Base-by-base conservation (phyloP, 2,797 vertebrate species). In the Sebastes miniatus region DNA sequence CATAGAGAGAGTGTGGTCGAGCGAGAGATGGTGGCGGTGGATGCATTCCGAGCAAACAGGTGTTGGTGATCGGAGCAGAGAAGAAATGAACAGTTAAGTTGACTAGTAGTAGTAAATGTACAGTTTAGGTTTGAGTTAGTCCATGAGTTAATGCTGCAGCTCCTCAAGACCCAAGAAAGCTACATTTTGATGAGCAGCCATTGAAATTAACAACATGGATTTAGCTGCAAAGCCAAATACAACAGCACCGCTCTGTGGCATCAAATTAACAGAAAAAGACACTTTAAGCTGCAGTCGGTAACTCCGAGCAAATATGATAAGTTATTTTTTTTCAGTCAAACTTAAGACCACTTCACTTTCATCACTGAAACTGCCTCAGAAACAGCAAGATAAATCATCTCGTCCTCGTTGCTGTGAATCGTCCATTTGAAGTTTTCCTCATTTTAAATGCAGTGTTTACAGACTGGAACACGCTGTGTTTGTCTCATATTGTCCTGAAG, bases 401-500 rank as follows among this genome's bases (percentile, higher is more conserved):
- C 9, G 13, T 70, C 24, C 10, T 13, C 3, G 3, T 11, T 16
- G 24, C 31, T 69, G 10, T 36, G 5, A 73, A 27, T 58, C 4
- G 56, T 56, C 11, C 22, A 47, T 4, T 67, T 66, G 7, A 73
- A 52, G 4, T 3, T 10, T 3, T 18, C 11, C 18, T 27, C 3
- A 69, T 69, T 54, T 7, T 6, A 25, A 76, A 69, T 16, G 14
- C 14, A 14, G 7, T n/a, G 4, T 76, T 54, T 29, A 29, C 3
- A 32, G 57, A 59, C 2, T 32, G n/a, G 39, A 72, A 57, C 32
- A 58, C 2, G 1, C 36, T 14, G 29, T 34, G 43, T 9, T 66
- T 62, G 34, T 69, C 36, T 69, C 57, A 59, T 11, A 5, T 31
- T 67, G 71, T 64, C 76, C 61, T 69, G 64, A 65, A 83, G 76